phyloP scores from a whole-genome alignment of 2,113 vertebrate species.

The Nesospiza acunhae region DNA sequence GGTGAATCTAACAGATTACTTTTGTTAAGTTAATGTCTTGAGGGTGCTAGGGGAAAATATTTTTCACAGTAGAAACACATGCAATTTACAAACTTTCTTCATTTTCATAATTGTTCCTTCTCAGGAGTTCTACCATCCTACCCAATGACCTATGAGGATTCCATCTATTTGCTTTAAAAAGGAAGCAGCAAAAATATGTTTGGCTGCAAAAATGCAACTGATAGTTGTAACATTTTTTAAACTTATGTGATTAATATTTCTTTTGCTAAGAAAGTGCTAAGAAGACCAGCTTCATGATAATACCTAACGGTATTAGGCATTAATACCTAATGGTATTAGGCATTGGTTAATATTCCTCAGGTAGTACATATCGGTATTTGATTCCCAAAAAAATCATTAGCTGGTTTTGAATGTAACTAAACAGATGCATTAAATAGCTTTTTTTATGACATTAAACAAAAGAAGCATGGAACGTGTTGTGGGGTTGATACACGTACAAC shows the following conservation, averaged over 20 bases:
- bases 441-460: neutral
- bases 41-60: neutral
- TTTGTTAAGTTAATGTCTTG: neutral
- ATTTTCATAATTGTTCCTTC: neutral
- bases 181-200: neutral
- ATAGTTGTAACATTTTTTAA: neutral
- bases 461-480: accelerated
- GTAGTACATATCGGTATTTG: neutral
- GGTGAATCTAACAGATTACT: neutral
- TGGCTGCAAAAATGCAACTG: neutral
- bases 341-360: neutral
- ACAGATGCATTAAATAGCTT: neutral
- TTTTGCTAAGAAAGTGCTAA: neutral
- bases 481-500: neutral
- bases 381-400: neutral
- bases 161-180: neutral
- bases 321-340: neutral
- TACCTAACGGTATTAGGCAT: neutral
- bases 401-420: neutral
- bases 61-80: neutral
- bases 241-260: neutral
- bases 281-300: neutral
- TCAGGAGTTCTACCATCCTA: neutral
- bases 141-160: neutral
- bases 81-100: neutral